Base-by-base conservation (phyloP, 1,140 invertebrate species). In the Telenomus remus region DNA sequence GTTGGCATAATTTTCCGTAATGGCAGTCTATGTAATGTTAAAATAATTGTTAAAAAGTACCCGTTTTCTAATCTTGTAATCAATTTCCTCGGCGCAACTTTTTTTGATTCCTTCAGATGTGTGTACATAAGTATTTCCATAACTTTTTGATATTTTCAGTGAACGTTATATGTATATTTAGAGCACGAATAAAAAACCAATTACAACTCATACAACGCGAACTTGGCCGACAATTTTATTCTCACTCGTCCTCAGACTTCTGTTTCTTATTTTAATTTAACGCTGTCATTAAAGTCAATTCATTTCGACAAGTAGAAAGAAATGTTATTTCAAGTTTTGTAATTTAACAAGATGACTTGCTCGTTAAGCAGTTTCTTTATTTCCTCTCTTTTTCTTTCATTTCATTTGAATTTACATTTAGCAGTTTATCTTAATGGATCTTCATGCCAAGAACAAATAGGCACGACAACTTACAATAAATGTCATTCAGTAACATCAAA, bases 111-210 rank as follows among this genome's bases (percentile, higher is more conserved):
- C 56, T 60, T 27, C 19, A 60, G 48, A 54, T 43, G 56, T 54
- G 49, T 68, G 56, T 70, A 61, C 57, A 70, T 70, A 66, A 15
- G 55, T 68, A 68, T 68, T n/a, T 56, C 54, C 27, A 35, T 44
- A 35, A 7, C 43, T 70, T 70, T 70, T 60, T 27, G 42, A 2
- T 44, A 34, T 54, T 59, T 60, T 68, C 64, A 68, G 57, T 61
- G 43, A 61, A 55, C 44, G 27, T 70, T 70, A 61, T 70, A 70
- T 61, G 57, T 70, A 70, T 61, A 61, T 70, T 61, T 70, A 61
- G 50, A 43, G 43, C 61, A 55, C 42, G 13, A 68, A 53, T 68
- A 68, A 68, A 68, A 14, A n/a, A 27, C 6, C 11, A 12, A 7
- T 44, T 44, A 13, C 11, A 13, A 44, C 13, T 44, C 11, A 44